Base-by-base conservation (phyloP, 2,113 vertebrate species). In the Tapirus terrestris region DNA sequence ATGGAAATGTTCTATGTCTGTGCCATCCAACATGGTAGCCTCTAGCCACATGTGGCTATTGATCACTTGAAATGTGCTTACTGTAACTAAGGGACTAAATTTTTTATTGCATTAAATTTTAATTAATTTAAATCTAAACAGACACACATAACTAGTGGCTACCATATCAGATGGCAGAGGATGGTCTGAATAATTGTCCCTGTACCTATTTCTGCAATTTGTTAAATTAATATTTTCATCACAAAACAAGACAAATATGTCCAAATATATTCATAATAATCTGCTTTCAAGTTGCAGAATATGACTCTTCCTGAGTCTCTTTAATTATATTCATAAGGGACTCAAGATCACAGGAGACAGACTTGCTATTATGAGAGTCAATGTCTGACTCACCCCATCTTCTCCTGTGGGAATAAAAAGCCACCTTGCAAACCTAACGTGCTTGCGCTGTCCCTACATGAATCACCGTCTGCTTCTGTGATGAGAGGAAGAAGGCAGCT, bases 311-410 rank as follows among this genome's bases (percentile, higher is more conserved):
- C 98, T 92, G 73, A 97, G 98, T 98, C 96, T 97, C 96, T 98
- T 98, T 94, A 98, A 94, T 96, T 97, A 96, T 84, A 98, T 61
- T 29, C 36, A 94, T 96, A 85, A 89, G 94, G 95, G 93, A 96
- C 45, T 94, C 39, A 88, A 98, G 98, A 97, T 82, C 72, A 98
- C 96, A 98, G 89, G 95, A 80, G 96, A 92, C 80, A 96, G 79
- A 92, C 86, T 72, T 96, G 97, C 96, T 98, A 92, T 97, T 98
- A 98, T 94, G 97, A 96, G 97, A 98, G 89, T 11, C 17, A 93
- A 33, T 63, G 73, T 93, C 97, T 98, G 97, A 98, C 94, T 97
- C 97, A 98, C 53, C 17, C 94, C 14, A 27, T 67, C 96, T 84
- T 81, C 91, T 98, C 86, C 80, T 77, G 90, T 92, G 96, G 85